A percentile compares a stretch with the other conserved stretches of the same genome.
Conservation (phyloP, 2,113 vertebrate genomes). For the Romanogobio albipinnatus region DNA sequence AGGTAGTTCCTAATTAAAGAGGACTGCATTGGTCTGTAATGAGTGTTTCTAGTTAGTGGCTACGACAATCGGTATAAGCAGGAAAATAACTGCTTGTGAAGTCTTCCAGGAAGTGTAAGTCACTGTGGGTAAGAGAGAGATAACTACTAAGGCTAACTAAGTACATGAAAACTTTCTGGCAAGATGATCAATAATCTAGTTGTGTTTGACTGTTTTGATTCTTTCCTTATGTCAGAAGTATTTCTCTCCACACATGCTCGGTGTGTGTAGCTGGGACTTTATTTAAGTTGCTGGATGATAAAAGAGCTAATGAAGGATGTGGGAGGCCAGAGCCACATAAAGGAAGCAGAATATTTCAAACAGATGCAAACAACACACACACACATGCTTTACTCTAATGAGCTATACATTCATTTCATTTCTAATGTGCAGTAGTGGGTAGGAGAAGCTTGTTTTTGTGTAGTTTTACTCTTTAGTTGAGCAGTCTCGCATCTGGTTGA, state of each 20-base stretch:
- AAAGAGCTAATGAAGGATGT: conserved; percentile 37
- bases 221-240: conserved; percentile 1
- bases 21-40: conserved; percentile 52
- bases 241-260: neutral
- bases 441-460: conserved; percentile 14
- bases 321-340: conserved; percentile 39
- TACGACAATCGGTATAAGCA: conserved; percentile 5
- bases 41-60: conserved; percentile 44
- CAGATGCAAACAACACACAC: neutral
- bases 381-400: neutral
- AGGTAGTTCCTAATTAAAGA: conserved; percentile 53
- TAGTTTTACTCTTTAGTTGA: conserved; percentile 8
- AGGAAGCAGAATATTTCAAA: conserved; percentile 26
- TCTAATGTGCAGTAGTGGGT: neutral
- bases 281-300: conserved; percentile 30
- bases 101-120: conserved; percentile 13
- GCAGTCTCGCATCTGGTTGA: conserved; percentile 12
- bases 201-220: neutral
- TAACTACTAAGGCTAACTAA: neutral
- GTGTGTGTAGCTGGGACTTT: conserved; percentile 20
- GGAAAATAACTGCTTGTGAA: conserved; percentile 27
- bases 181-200: conserved; percentile 12
- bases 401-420: neutral
- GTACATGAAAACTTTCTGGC: neutral
- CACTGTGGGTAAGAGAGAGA: neutral